These are phyloP conservation scores for Atopsyche davidsoni DNA, from an alignment of 1,140 invertebrate species.

Conservation along the genomic window DNA sequence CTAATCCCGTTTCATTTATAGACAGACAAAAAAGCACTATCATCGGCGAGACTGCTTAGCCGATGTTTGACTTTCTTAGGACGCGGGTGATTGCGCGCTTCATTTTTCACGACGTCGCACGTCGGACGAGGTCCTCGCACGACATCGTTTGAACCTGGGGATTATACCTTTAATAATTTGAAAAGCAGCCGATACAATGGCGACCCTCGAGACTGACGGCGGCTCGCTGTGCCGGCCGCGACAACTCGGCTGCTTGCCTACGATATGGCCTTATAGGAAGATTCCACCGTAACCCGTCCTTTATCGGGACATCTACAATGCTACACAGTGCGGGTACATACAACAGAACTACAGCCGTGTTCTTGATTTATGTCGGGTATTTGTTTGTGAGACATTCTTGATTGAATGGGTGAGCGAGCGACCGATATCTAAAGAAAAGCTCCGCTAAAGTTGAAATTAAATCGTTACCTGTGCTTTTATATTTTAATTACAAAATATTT, in stretches of 20 bases:
- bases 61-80: not conserved
- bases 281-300: conserved; percentile 2
- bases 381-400: no score
- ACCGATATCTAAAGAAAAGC: no score
- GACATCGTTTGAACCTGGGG: conserved; percentile 1
- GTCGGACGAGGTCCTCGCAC: not conserved
- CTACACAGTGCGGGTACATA: no score
- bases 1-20: no score
- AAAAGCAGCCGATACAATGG: conserved; percentile 14
- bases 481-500: no score
- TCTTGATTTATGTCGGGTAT: no score
- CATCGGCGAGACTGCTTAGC: no score
- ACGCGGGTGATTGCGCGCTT: not conserved
- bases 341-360: no score
- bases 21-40: no score
- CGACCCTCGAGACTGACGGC: conserved; percentile 2
- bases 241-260: not conserved
- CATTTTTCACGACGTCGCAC: not conserved
- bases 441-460: no score
- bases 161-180: conserved; percentile 18
- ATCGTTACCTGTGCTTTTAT: no score
- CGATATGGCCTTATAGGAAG: conserved; percentile 6
- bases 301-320: conserved; percentile 11
- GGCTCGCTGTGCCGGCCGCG: not conserved
- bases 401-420: no score